Evolutionary conservation across 2,113 vertebrate species (phyloP), one percentile per base, ranked within the genome.

Genomic region (Leptobrachium ailaonicum): DNA sequence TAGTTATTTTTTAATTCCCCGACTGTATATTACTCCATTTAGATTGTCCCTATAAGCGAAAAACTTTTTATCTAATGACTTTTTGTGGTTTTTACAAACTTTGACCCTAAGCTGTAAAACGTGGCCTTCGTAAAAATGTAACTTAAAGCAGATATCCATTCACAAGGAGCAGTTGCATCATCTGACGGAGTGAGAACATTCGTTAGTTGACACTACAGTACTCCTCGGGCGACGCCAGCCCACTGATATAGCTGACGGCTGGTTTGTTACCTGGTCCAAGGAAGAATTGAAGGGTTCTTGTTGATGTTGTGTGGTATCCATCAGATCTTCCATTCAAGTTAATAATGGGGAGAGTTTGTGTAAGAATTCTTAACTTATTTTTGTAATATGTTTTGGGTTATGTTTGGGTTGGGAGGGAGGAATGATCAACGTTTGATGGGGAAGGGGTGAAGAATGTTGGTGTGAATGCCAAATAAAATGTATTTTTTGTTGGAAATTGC

Each of bases 401-500:
- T 73, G 50, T 81, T 67, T 75, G 64, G 1, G 42, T 68, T 75
- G 66, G 72, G 11, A 60, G 2, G 45, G 42, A 20, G 71, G 42
- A 44, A n/a, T 42, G 43, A 58, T 13, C 32, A 58, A 62, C 32
- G 54, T 69, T 81, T 81, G 58, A 69, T 11, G 42, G 13, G 69
- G 41, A 40, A 41, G 60, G 64, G 32, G 8, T 44, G 63, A 67
- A 42, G 68, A 56, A 81, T 81, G 79, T 81, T 41, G 67, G 71
- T 69, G 64, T 75, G 72, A 81, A 81, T 81, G 71, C 41, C 45
- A 69, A 81, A 75, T 81, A 81, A 81, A 80, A 69, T 69, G 53
- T 10, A 9, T 81, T 75, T 81, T 75, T 69, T 81, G 64, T 43
- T 81, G 66, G 43, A 50, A 5, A 50, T 5, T 5, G 4, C 47